A percentile compares a stretch with the other conserved stretches of the same genome.
These are phyloP conservation scores for Rhysida immarginata DNA, from an alignment of 1,140 invertebrate species.

Conservation along the genomic window DNA sequence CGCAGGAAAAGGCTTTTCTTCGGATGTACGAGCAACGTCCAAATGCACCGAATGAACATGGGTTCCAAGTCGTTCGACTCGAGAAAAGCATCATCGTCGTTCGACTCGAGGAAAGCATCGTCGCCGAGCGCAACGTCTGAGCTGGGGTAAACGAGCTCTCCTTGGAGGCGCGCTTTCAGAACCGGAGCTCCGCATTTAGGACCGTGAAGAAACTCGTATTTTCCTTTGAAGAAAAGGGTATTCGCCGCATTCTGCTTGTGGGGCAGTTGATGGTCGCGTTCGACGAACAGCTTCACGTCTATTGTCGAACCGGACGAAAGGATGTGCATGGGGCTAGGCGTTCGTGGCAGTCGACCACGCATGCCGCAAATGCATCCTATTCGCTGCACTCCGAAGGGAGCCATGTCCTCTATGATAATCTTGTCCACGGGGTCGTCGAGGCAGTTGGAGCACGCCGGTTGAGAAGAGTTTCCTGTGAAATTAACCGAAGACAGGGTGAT, in stretches of 20 bases:
- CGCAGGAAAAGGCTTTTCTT: slow-evolving; percentile 70
- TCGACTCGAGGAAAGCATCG: too few relatives aligned
- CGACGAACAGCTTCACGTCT: slow-evolving; percentile 56
- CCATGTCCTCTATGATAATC: slow-evolving; percentile 33
- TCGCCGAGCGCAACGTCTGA: neutral
- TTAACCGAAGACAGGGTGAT: slow-evolving; percentile 50
- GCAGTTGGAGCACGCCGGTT: slow-evolving; percentile 5
- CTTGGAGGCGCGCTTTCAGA: slow-evolving; percentile 51
- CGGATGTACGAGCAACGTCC: slow-evolving; percentile 52
- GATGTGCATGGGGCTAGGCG: slow-evolving; percentile 27
- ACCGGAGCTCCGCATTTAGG: slow-evolving; percentile 68
- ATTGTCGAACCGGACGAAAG: slow-evolving; percentile 59
- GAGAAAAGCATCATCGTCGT: too few relatives aligned
- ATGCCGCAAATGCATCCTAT: slow-evolving; percentile 43
- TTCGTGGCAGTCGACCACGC: slow-evolving; percentile 13
- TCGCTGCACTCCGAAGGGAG: slow-evolving; percentile 24
- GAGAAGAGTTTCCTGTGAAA: slow-evolving; percentile 32
- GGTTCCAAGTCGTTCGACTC: neutral
- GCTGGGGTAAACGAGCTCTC: slow-evolving; percentile 64
- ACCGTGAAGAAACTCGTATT: slow-evolving; percentile 72
- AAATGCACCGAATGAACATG: slow-evolving; percentile 59
- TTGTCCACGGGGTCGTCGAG: slow-evolving; percentile 69
- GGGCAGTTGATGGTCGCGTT: neutral
- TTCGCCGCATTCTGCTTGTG: neutral
- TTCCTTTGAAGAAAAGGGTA: slow-evolving; percentile 57